Evolutionary conservation across 2,888 invertebrate genomes (phyloP).

Genomic region (Trichacis sp.): DNA sequence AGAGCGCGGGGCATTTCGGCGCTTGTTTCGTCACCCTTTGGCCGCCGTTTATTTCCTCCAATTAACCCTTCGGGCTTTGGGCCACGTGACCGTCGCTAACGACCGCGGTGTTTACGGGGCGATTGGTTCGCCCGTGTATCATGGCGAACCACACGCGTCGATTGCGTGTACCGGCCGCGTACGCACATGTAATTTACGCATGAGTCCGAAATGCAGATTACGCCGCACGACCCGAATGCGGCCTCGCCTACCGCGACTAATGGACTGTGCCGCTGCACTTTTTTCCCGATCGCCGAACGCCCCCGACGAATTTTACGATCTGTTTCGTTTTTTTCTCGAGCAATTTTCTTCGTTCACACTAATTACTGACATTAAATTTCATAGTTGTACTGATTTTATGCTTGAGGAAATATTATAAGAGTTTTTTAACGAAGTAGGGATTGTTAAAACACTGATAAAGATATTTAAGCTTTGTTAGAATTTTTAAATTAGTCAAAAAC

Average conservation of each 20-base stretch:
- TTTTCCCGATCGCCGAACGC: no score
- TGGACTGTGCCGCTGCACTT: slow-evolving; percentile 2
- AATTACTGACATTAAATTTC: no score
- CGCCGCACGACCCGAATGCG: slow-evolving; percentile 29
- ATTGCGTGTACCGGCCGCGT: slow-evolving; percentile 16
- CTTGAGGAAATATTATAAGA: no score
- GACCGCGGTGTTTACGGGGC: slow-evolving; percentile 57
- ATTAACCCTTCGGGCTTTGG: slow-evolving; percentile 65
- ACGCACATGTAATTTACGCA: slow-evolving; percentile 34
- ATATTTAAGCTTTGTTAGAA: no score
- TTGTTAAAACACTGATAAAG: no score
- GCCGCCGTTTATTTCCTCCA: slow-evolving; percentile 59
- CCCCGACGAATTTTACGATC: no score
- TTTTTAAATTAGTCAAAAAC: no score
- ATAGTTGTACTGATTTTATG: no score
- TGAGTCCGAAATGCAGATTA: slow-evolving; percentile 34
- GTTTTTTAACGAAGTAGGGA: no score
- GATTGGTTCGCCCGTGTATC: slow-evolving; percentile 35
- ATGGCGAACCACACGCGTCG: slow-evolving; percentile 36
- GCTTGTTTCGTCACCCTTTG: slow-evolving; percentile 29
- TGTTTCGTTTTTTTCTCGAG: no score
- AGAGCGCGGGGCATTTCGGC: slow-evolving; percentile 37
- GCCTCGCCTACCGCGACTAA: slow-evolving; percentile 1
- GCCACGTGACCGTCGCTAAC: slow-evolving; percentile 61
- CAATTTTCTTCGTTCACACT: no score